Conservation (phyloP, 2,888 invertebrate genomes). For the Meloe dianella region DNA sequence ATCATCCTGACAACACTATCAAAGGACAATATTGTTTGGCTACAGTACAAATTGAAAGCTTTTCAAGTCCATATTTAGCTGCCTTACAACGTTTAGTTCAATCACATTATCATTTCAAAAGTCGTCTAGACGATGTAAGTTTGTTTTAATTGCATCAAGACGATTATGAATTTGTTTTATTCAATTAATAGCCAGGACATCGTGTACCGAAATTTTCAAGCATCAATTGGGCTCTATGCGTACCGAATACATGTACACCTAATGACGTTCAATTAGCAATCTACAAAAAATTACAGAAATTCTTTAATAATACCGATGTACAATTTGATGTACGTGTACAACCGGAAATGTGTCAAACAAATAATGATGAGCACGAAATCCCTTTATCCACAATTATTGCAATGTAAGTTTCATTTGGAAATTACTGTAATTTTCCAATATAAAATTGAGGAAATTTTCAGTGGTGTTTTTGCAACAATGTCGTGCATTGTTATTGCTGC, state of each 20-base stretch:
- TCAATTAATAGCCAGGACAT: slow-evolving; percentile 67
- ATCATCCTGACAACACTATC: slow-evolving; percentile 53
- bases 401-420: slow-evolving; percentile 41
- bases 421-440: neutral
- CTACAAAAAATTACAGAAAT: slow-evolving; percentile 59
- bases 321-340: slow-evolving; percentile 66
- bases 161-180: neutral
- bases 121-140: slow-evolving; percentile 72
- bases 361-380: slow-evolving; percentile 22
- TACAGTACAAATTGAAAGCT: slow-evolving; percentile 64
- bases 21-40: slow-evolving; percentile 71
- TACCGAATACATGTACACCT: slow-evolving; percentile 67
- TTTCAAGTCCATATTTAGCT: slow-evolving; percentile 61
- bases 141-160: slow-evolving; percentile 16
- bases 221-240: slow-evolving; percentile 72
- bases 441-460: neutral
- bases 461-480: slow-evolving; percentile 4
- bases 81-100: slow-evolving; percentile 64
- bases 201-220: slow-evolving; percentile 71
- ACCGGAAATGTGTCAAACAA: slow-evolving; percentile 69
- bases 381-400: slow-evolving; percentile 47
- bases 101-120: slow-evolving; percentile 69
- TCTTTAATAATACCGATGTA: slow-evolving; percentile 64
- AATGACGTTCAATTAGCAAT: slow-evolving; percentile 67
- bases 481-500: neutral